Evolutionary conservation across 2,888 invertebrate genomes (phyloP), one percentile per base, ranked within the genome.

Genomic region (Halictus quadricinctus): DNA sequence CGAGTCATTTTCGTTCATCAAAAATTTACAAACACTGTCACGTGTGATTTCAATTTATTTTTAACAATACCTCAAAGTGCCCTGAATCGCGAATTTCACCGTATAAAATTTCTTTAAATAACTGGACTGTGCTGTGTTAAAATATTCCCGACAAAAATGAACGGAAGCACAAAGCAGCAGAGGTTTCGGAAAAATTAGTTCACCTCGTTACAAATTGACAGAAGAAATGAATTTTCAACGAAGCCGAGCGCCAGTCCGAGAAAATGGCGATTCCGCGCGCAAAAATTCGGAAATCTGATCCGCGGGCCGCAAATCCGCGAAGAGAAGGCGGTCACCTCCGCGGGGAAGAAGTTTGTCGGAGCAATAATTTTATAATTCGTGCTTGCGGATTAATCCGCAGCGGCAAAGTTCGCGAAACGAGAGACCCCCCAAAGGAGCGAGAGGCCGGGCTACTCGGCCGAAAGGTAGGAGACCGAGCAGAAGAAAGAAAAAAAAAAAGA

Each of bases 321-420:
- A 21, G 66, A 66, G 36, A 41, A 21, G 36, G 13, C 21, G 74
- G 66, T 50, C 50, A 29, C 69, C 43, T 13, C 73, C 18, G 18
- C 1, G 10, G 43, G 43, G 43, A 10, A 7, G 69, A 76, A 79
- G 69, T 79, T 73, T 41, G 48, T 50, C 69, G 18, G 72, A 73
- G 86, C 83, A 87, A 83, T 87, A 87, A 80, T 83, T 87, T 83
- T 73, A 76, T 83, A 86, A 86, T 80, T 80, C 36, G 72, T 83
- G 72, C 84, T 72, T 70, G 72, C 76, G 79, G 81, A 76, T 84
- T 87, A 84, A 84, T 80, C 72, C 81, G 58, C 58, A 29, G 64
- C 15, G 66, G 46, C 29, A 80, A 87, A 84, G 75, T 84, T 84
- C 46, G 50, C 66, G 64, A 60, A 82, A 74, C 41, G 54, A 36